These are phyloP conservation scores for Poecilia picta DNA, from an alignment of 2,797 vertebrate genomes.

Conservation along the genomic window DNA sequence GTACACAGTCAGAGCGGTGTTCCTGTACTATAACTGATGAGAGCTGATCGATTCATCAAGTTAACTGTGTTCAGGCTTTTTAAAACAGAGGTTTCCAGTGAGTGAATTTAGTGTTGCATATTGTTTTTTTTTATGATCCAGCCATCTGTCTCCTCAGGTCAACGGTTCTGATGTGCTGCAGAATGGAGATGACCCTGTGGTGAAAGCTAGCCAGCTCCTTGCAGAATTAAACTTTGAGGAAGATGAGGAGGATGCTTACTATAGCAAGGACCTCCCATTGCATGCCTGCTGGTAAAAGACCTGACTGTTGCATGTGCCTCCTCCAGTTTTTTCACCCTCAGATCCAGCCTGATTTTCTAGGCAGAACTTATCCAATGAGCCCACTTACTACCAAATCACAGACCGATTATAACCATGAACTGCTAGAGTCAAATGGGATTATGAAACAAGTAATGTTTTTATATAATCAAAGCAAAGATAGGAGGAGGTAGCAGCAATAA, in stretches of 20 bases:
- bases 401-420: neutral
- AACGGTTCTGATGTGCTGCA: slow-evolving; percentile 90
- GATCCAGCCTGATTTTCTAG: neutral
- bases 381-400: neutral
- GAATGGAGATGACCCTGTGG: slow-evolving; percentile 90
- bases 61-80: neutral
- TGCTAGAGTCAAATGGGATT: neutral
- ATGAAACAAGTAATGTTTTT: neutral
- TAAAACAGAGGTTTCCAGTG: neutral
- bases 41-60: neutral
- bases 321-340: neutral
- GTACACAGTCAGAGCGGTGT: neutral
- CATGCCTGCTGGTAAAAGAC: slow-evolving; percentile 90
- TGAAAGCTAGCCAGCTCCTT: slow-evolving; percentile 91
- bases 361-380: neutral
- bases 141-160: slow-evolving; percentile 70
- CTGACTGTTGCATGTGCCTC: slow-evolving; percentile 5
- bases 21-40: neutral
- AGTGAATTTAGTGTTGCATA: neutral
- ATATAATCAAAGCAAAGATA: neutral
- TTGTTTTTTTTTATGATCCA: neutral
- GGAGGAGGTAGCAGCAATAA: neutral
- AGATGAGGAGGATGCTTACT: slow-evolving; percentile 95
- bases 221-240: slow-evolving; percentile 95
- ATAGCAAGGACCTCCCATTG: slow-evolving; percentile 93